Percentiles rank a stretch among this genome's conserved stretches.
Conservation (phyloP, 1,140 invertebrate species). For the Aporrectodea caliginosa region DNA sequence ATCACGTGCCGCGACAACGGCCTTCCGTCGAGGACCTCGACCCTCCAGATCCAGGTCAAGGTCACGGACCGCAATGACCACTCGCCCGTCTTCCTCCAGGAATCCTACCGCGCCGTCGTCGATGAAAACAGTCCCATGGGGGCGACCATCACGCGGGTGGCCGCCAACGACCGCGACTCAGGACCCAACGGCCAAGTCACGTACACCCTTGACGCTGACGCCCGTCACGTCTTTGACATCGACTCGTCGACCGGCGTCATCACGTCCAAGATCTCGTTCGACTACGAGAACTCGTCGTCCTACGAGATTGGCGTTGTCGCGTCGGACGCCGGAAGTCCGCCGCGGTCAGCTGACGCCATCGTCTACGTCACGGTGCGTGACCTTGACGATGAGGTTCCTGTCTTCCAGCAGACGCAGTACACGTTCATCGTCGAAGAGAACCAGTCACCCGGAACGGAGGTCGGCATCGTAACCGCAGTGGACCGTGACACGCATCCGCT, state of each 20-base stretch:
- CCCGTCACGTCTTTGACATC: background rate
- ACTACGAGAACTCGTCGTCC: conserved; percentile 33
- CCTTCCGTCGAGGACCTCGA: conserved; percentile 1
- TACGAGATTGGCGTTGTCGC: conserved; percentile 47
- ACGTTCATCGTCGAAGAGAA: conserved; percentile 19
- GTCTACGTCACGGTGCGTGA: conserved; percentile 65
- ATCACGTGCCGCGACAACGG: conserved; percentile 22
- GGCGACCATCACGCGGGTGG: conserved; percentile 73
- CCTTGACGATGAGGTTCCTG: conserved; percentile 23
- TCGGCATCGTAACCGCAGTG: conserved; percentile 4
- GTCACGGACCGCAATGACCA: conserved; percentile 28
- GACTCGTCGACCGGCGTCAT: conserved; percentile 7
- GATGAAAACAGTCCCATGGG: conserved; percentile 80
- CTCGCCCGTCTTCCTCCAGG: conserved; percentile 13
- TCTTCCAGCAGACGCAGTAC: conserved; percentile 20
- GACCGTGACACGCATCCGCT: conserved; percentile 13
- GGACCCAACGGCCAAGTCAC: conserved; percentile 93
- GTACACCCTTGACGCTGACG: conserved; percentile 62
- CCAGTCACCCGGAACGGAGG: conserved; percentile 12
- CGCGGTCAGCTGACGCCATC: conserved; percentile 74
- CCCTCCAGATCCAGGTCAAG: conserved; percentile 8
- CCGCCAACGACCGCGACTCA: conserved; percentile 80
- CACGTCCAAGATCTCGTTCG: conserved; percentile 15
- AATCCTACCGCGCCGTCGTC: conserved; percentile 35
- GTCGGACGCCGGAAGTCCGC: conserved; percentile 75